These are phyloP conservation scores for Columbina picui DNA, from an alignment of 2,113 vertebrate species.

Conservation along the genomic window DNA sequence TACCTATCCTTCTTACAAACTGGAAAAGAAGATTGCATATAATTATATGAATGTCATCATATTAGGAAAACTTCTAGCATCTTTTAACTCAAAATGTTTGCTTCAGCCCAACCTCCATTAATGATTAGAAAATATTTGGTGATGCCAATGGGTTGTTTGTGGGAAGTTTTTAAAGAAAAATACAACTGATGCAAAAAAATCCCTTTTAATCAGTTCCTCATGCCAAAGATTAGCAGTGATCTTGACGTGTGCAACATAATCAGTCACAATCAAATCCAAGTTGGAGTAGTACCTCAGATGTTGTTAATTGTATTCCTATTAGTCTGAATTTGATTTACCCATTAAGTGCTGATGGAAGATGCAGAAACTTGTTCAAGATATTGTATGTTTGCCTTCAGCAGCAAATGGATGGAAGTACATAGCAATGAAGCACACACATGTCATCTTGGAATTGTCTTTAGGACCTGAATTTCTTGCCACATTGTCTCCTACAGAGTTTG, in stretches of 20 bases:
- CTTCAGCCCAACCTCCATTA: neutral
- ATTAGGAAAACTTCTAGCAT: neutral
- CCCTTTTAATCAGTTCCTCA: conserved; percentile 74
- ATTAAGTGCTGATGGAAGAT: neutral
- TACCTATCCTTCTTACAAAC: neutral
- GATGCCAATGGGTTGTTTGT: conserved; percentile 30
- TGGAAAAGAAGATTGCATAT: neutral
- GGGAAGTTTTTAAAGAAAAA: conserved; percentile 40
- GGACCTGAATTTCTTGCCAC: neutral
- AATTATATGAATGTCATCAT: neutral
- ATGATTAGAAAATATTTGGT: conserved; percentile 1
- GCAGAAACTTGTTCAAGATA: neutral
- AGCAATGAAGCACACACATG: neutral
- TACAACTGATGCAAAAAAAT: conserved; percentile 32
- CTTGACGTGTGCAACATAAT: conserved; percentile 58
- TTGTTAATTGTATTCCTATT: conserved; percentile 12
- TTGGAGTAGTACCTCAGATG: neutral
- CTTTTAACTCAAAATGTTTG: neutral
- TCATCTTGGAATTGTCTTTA: neutral
- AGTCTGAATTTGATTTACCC: conserved; percentile 15
- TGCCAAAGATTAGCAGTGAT: conserved; percentile 73
- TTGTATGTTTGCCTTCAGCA: neutral
- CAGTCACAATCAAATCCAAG: conserved; percentile 51
- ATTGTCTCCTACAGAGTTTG: neutral
- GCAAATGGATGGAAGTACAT: neutral